Evolutionary conservation across 2,113 vertebrate genomes (phyloP), one percentile per base, ranked within the genome.

Genomic region (Conger conger): DNA sequence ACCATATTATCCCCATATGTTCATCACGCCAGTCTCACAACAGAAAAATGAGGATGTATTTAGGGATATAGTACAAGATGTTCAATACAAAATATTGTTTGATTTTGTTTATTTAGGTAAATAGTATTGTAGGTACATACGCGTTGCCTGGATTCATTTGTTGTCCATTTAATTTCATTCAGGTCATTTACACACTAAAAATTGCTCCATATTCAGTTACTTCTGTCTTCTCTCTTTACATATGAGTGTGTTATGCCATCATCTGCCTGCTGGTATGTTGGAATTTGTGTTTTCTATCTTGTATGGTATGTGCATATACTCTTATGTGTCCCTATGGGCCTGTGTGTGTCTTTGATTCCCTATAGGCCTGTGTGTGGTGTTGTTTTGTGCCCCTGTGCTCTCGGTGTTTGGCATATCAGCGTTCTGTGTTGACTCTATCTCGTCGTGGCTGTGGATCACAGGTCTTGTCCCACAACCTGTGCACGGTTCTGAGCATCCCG

Each of bases 381-480:
- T 4, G 18, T 15, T 20, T 16, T 45, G 16, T 50, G 79, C 50
- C 16, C n/a, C 40, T 30, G 37, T 50, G 18, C 30, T n/a, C 2
- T 33, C 42, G 9, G 3, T 30, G 20, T 80, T 78, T 35, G 13
- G 82, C 37, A 9, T 84, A 18, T 27, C 27, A n/a, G 17, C 50
- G 20, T 35, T 20, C 35, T 79, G n/a, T 50, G 1, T 1, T 80
- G 77, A 42, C 63, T 36, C 84, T 86, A 77, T 93, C 16, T 38
- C 17, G 15, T 20, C 23, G 77, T 27, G 35, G 15, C 77, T 17
- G 20, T 79, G 77, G 4, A 79, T 79, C 15, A 18, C 38, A 99
- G 98, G 98, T 99, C 86, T 93, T 99, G 86, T 99, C 97, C 57
- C 97, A 99, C 92, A 99, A 99, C 92, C 95, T 99, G 83, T 99